Evolutionary conservation across 1,140 invertebrate species (phyloP), one percentile per base, ranked within the genome.

Genomic region (Lethocerus indicus): DNA sequence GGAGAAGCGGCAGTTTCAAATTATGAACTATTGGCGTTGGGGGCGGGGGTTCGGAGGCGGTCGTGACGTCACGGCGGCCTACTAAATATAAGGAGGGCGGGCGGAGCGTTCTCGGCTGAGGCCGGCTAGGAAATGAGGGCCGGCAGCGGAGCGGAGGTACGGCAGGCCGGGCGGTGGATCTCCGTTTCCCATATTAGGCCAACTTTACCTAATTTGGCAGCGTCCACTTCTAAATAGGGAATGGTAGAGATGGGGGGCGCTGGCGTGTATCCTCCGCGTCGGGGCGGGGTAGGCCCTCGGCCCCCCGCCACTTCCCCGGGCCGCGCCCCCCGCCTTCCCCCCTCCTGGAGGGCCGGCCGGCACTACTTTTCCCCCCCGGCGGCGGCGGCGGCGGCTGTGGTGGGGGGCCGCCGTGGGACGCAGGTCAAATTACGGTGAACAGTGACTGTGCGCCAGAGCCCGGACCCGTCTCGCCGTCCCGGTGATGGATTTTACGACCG

Each of bases 191-290:
- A 57, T 63, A 62, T 58, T 58, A 57, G 61, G 59, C 52, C 54
- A 61, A 62, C 55, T 60, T 61, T 63, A 59, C 61, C 61, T 61
- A 61, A 62, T 63, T 63, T 63, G 59, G 61, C 60, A 59, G 58
- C 56, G 57, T 54, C 56, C 54, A 58, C 58, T 63, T 60, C 58
- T 62, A 60, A 62, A 63, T 61, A 63, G 58, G 61, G 61, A 55
- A 60, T 49, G 52, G 47, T 42, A 43, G 52, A 49, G 52, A 50
- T 46, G 44, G 43, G 52, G 46, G 4, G 23, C 13, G n/a, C n/a
- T n/a, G n/a, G n/a, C n/a, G n/a, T n/a, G n/a, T 40, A 20, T 40
- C 37, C 5, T 5, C 6, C n/a, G 9, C n/a, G 13, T 44, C 16
- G 6, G 42, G 21, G n/a, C 9, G 13, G 7, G 13, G 26, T 6